Evolutionary conservation across 2,888 invertebrate genomes (phyloP).

Genomic region (Xiphydria camelus): DNA sequence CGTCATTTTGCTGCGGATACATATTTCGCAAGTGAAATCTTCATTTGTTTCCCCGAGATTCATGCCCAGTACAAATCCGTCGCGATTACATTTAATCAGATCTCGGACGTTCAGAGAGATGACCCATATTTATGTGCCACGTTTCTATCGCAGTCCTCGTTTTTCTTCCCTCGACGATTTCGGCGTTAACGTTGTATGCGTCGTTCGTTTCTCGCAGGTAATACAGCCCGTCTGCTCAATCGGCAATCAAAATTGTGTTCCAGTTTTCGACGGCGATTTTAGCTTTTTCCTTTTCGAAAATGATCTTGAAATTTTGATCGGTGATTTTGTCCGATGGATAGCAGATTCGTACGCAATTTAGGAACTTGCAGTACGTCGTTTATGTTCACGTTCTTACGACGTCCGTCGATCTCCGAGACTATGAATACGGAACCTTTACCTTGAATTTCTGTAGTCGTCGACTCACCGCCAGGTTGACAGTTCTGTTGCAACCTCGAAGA

Average conservation of each 20-base stretch:
- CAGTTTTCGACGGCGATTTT: neutral
- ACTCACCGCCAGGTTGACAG: conserved; percentile 7
- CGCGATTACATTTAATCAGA: neutral
- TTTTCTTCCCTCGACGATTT: conserved; percentile 1
- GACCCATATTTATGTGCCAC: neutral
- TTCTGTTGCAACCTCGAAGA: neutral
- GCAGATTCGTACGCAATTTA: conserved; percentile 12
- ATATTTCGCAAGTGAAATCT: neutral
- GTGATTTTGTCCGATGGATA: conserved; percentile 16
- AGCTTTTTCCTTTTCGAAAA: conserved; percentile 11
- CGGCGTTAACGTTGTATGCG: conserved; percentile 1
- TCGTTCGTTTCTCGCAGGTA: neutral
- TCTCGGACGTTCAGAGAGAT: neutral
- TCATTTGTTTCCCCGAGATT: neutral
- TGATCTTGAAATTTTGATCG: conserved; percentile 7
- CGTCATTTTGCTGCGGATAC: neutral
- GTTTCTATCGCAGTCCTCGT: neutral
- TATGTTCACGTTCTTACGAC: conserved; percentile 3
- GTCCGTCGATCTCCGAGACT: conserved; percentile 1
- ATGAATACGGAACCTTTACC: conserved; percentile 6
- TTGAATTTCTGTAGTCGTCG: conserved; percentile 1
- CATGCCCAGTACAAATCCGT: neutral
- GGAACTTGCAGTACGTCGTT: conserved; percentile 9
- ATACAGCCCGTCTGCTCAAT: conserved; percentile 1
- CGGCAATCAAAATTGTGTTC: neutral